A percentile compares a stretch with the other conserved stretches of the same genome.
Evolutionary conservation across 1,140 invertebrate species (phyloP).

Genomic region (Parasteatoda tepidariorum): DNA sequence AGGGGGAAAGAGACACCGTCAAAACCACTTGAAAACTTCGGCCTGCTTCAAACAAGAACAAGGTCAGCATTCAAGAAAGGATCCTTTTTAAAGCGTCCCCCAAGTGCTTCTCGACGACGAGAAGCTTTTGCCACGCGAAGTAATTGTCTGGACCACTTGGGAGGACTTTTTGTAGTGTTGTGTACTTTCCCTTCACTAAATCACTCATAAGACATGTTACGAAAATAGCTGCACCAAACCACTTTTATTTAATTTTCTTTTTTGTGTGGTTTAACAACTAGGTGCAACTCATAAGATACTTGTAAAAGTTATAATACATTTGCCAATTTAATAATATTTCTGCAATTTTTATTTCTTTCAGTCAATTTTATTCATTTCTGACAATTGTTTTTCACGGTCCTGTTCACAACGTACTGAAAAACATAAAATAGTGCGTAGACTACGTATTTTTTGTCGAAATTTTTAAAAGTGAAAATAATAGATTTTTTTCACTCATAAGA

Average conservation of each 20-base stretch:
- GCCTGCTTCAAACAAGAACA: constrained; percentile 51
- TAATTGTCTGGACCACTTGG: constrained; percentile 33
- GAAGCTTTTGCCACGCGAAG: constrained; percentile 29
- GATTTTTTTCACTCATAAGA: constrained; percentile 34
- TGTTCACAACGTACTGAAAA: too few relatives aligned
- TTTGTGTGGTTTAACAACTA: background rate
- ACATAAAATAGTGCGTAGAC: too few relatives aligned
- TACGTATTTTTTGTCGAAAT: too few relatives aligned
- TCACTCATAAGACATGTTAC: constrained; percentile 22
- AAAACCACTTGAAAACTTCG: constrained; percentile 38
- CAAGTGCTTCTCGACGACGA: background rate
- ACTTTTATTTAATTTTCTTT: background rate
- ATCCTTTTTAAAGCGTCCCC: constrained; percentile 3
- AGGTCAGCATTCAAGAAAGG: constrained; percentile 43
- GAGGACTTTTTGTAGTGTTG: background rate
- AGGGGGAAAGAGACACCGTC: background rate
- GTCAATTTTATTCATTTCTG: too few relatives aligned
- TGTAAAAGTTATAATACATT: background rate
- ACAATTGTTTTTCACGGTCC: too few relatives aligned
- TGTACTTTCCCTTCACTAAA: constrained; percentile 9
- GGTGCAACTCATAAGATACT: background rate
- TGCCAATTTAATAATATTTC: too few relatives aligned
- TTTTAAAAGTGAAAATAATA: too few relatives aligned
- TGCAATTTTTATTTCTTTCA: too few relatives aligned
- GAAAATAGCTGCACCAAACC: background rate